A percentile compares a stretch with the other conserved stretches of the same genome.
These are phyloP conservation scores for Cyclophora punctaria DNA, from an alignment of 2,888 invertebrate genomes.

Conservation along the genomic window DNA sequence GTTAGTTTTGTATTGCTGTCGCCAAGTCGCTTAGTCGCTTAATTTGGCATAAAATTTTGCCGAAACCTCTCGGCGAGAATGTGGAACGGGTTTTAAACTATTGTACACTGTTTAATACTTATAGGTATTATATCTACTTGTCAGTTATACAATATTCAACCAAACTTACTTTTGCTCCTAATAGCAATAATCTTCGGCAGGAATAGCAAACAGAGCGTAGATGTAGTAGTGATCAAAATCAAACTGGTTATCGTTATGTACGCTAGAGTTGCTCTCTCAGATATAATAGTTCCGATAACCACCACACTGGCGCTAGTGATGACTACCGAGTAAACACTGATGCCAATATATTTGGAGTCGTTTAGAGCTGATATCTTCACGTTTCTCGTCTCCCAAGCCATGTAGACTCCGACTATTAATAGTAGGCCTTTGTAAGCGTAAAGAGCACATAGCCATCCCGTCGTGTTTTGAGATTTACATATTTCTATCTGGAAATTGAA, in stretches of 20 bases:
- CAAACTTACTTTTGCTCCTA: conserved; percentile 74
- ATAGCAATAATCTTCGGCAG: conserved; percentile 89
- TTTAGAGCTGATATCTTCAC: conserved; percentile 94
- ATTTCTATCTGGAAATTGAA: conserved; percentile 83
- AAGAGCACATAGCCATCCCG: conserved; percentile 91
- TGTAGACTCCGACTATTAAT: conserved; percentile 91
- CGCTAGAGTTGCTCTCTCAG: conserved; percentile 85
- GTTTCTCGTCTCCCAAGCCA: conserved; percentile 96
- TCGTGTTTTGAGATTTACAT: conserved; percentile 90
- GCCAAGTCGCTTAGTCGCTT: too few species aligned
- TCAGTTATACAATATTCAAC: not conserved
- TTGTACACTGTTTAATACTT: too few species aligned
- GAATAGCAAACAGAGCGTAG: conserved; percentile 89
- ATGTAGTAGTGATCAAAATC: conserved; percentile 89
- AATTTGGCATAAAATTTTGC: too few species aligned
- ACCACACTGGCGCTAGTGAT: conserved; percentile 91
- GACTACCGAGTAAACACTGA: conserved; percentile 94
- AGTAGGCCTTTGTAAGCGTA: conserved; percentile 93
- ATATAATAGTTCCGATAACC: conserved; percentile 89
- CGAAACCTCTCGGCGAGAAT: too few species aligned
- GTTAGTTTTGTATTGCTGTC: too few species aligned
- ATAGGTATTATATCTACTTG: too few species aligned
- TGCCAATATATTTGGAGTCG: conserved; percentile 94
- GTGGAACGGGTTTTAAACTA: too few species aligned
- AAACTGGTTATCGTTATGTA: conserved; percentile 88